Percentiles rank a stretch among this genome's conserved stretches.
phyloP scores from a whole-genome alignment of 2,888 invertebrate genomes.

The Candidula unifasciata region DNA sequence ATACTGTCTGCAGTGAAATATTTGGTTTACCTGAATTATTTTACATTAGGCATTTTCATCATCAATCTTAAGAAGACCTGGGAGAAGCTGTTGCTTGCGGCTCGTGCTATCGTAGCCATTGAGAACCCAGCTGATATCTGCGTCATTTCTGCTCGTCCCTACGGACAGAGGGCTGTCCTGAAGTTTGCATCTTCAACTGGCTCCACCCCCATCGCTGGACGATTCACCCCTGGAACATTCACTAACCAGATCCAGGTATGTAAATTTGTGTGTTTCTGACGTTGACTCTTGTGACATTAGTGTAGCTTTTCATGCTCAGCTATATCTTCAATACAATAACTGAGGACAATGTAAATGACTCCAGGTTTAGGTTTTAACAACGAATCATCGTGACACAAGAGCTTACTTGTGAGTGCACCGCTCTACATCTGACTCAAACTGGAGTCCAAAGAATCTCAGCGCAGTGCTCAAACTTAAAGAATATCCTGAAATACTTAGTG shows the following conservation, averaged over 20 bases:
- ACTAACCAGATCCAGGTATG: constrained; percentile 90
- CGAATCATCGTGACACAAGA: too few species aligned
- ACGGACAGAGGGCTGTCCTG: constrained; percentile 97
- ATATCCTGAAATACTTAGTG: too few species aligned
- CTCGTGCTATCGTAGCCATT: constrained; percentile 97
- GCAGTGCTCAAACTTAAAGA: too few species aligned
- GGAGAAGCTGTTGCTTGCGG: constrained; percentile 98
- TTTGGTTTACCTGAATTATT: not conserved
- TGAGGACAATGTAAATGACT: too few species aligned
- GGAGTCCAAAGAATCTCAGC: too few species aligned
- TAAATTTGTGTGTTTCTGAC: not conserved
- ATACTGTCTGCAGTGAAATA: not conserved
- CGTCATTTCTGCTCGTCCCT: constrained; percentile 95
- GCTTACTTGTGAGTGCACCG: too few species aligned
- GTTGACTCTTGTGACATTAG: too few species aligned
- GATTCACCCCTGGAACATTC: constrained; percentile 99
- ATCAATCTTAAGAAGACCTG: constrained; percentile 97
- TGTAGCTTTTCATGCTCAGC: too few species aligned
- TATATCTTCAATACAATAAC: too few species aligned
- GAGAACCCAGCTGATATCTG: constrained; percentile 98
- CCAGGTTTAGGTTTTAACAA: too few species aligned
- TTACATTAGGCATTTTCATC: constrained; percentile 87
- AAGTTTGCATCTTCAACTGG: constrained; percentile 99
- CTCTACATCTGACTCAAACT: too few species aligned
- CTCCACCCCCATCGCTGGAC: constrained; percentile 98